Percentiles rank a stretch among this genome's conserved stretches.
These are phyloP conservation scores for Eremophila alpestris DNA, from an alignment of 2,797 vertebrate species.

Conservation along the genomic window DNA sequence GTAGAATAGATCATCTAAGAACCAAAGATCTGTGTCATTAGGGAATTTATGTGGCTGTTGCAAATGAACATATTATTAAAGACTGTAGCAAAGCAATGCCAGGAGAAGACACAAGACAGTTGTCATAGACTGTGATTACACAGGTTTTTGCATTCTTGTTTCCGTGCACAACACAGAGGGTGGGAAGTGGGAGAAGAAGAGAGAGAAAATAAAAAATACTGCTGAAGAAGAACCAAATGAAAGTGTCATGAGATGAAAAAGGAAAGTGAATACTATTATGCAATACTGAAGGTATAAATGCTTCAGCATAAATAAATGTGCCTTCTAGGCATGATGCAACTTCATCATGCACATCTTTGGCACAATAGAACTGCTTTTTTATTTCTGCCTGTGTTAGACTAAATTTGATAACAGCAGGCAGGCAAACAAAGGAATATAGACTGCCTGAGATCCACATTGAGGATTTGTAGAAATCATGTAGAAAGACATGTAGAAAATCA, in stretches of 20 bases:
- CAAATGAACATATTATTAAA: not conserved
- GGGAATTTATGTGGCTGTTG: not conserved
- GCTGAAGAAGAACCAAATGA: not conserved
- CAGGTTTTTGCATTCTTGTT: conserved; percentile 25
- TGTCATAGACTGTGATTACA: conserved; percentile 24
- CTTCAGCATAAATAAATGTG: not conserved
- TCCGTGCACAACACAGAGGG: not conserved
- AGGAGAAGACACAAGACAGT: not conserved
- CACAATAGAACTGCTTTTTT: not conserved
- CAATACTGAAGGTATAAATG: not conserved
- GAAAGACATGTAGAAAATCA: not conserved
- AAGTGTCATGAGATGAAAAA: conserved; percentile 38
- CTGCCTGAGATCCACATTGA: not conserved
- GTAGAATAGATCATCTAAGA: not conserved
- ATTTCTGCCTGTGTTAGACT: not conserved
- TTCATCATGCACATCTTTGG: not conserved
- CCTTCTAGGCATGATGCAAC: not conserved
- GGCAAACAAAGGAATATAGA: not conserved
- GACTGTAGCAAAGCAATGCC: not conserved
- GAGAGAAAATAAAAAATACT: not conserved
- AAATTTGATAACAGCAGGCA: not conserved
- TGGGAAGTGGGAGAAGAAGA: not conserved
- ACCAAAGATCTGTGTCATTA: not conserved
- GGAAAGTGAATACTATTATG: conserved; percentile 13
- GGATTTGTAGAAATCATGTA: not conserved